phyloP scores from a whole-genome alignment of 2,888 invertebrate genomes.

The Pandemis cinnamomeana region DNA sequence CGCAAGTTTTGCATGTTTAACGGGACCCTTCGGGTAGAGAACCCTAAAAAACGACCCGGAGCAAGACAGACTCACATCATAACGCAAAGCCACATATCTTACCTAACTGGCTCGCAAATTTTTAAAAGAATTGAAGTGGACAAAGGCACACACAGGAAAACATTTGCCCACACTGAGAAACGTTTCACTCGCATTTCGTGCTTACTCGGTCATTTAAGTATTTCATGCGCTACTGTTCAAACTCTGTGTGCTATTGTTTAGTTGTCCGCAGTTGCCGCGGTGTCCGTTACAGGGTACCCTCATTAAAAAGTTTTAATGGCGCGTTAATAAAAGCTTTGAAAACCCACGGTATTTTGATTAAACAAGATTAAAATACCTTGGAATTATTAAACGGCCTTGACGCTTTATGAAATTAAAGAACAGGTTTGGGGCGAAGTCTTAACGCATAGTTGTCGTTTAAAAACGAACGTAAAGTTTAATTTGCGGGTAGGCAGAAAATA shows the following conservation, averaged over 20 bases:
- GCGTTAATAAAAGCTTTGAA: constrained; percentile 7
- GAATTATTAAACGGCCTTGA: constrained; percentile 2
- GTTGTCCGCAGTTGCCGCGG: not conserved
- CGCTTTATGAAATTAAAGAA: constrained; percentile 5
- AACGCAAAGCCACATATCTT: too few species aligned
- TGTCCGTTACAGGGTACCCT: constrained; percentile 15
- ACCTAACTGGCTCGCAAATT: too few species aligned
- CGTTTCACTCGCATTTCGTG: too few species aligned
- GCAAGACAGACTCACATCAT: too few species aligned
- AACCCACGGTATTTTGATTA: constrained; percentile 13
- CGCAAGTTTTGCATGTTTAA: too few species aligned
- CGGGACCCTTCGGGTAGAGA: too few species aligned
- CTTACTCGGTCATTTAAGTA: too few species aligned
- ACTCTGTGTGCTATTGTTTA: not conserved
- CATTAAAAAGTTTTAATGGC: constrained; percentile 23
- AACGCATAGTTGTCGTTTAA: too few species aligned
- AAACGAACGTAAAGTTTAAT: too few species aligned
- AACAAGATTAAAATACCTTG: constrained; percentile 3
- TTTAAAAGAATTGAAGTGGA: not conserved
- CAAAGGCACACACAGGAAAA: too few species aligned
- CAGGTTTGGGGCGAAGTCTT: not conserved
- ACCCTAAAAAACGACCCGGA: too few species aligned
- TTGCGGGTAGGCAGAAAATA: not conserved
- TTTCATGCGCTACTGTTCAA: not conserved
- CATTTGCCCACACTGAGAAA: too few species aligned